Evolutionary conservation across 1,140 invertebrate genomes (phyloP), one percentile per base, ranked within the genome.

Genomic region (Drosophila tsacasi): DNA sequence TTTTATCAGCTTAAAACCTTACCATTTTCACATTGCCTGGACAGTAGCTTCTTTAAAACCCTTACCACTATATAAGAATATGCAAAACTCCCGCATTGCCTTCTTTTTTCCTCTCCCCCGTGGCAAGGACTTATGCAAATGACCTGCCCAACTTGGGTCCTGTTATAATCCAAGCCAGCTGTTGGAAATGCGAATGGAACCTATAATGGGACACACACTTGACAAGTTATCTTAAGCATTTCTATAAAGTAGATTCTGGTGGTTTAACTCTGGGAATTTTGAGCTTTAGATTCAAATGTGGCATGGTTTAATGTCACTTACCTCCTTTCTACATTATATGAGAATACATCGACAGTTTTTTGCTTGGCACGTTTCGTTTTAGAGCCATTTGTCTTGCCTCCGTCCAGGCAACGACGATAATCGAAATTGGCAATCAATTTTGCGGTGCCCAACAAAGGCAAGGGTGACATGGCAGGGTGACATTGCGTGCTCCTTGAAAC

Each of bases 101-200:
- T 65, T 76, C 71, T 57, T 46, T 17, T 44, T 49, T 47, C 35
- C 44, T 37, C 47, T 83, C 58, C 63, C 62, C 75, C 85, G 49
- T 72, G 67, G 64, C 55, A 47, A 55, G 73, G 86, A 75, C 73
- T 89, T 90, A 84, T 89, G 81, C 64, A 89, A 89, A 89, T 89
- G 52, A 27, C 55, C 50, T 72, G 55, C 61, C 61, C 66, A 63
- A 32, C 40, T 39, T 23, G 67, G 52, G 32, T 71, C 27, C 35
- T 49, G 39, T 49, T 35, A 50, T 50, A 71, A 49, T 35, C 66
- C 63, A 47, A 52, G 66, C 76, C 67, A 67, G 66, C 83, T 47
- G 46, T 46, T 60, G 49, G 40, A n/a, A 1, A 17, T 40, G 54
- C 27, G 37, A 78, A 81, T 66, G 67, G 52, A 75, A 72, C 47